These are phyloP conservation scores for Biston betularia DNA, from an alignment of 2,888 invertebrate species.

Conservation along the genomic window DNA sequence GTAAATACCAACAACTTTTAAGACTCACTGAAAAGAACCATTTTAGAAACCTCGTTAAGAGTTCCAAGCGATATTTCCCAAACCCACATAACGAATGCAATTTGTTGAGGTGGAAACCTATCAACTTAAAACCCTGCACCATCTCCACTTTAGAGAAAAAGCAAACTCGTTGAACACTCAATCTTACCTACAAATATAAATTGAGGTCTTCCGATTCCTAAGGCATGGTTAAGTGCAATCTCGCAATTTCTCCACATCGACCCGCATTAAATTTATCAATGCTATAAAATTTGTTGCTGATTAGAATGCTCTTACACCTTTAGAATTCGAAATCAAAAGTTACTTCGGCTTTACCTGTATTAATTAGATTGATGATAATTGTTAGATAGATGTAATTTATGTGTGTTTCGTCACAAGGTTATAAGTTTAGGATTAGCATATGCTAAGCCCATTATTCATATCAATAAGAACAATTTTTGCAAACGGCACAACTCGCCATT, in stretches of 20 bases:
- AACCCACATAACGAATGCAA: constrained; percentile 38
- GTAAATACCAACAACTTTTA: too few species aligned
- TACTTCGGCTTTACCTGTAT: too few species aligned
- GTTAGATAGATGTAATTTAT: too few species aligned
- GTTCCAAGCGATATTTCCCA: constrained; percentile 11
- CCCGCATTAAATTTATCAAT: constrained; percentile 49
- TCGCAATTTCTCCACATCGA: constrained; percentile 43
- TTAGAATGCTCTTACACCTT: constrained; percentile 47
- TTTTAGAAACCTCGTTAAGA: constrained; percentile 5
- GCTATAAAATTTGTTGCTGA: constrained; percentile 56
- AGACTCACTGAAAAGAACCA: neutral
- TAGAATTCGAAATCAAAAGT: neutral
- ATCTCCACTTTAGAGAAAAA: constrained; percentile 45
- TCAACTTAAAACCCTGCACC: constrained; percentile 42
- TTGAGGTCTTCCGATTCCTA: constrained; percentile 51
- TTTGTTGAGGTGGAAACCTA: constrained; percentile 35
- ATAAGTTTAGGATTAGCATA: too few species aligned
- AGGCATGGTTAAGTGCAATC: constrained; percentile 53
- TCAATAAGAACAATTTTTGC: too few species aligned
- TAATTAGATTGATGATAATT: too few species aligned
- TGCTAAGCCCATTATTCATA: too few species aligned
- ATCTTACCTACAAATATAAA: constrained; percentile 54
- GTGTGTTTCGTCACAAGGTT: too few species aligned
- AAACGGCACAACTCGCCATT: too few species aligned
- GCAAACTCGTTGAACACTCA: constrained; percentile 47